Percentiles rank a stretch among this genome's conserved stretches.
These are phyloP conservation scores for Sebastes hubbsi DNA, from an alignment of 2,797 vertebrate genomes.

Conservation along the genomic window DNA sequence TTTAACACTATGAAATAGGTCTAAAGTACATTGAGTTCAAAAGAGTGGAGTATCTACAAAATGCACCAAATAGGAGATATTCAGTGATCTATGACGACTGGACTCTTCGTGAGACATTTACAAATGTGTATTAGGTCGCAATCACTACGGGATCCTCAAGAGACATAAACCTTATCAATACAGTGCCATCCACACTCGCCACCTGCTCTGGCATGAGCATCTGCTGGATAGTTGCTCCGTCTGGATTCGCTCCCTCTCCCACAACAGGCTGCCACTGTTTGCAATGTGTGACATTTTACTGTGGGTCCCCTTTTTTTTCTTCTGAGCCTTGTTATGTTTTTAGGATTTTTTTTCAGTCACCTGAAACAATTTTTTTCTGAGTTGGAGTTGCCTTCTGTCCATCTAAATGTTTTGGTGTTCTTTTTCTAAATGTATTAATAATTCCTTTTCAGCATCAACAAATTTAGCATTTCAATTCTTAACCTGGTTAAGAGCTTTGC, in stretches of 20 bases:
- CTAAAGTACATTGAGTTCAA: background rate
- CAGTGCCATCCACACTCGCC: background rate
- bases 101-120: constrained; percentile 4
- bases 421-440: background rate
- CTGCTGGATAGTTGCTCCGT: constrained; percentile 16
- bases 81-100: background rate
- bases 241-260: constrained; percentile 6
- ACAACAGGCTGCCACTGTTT: background rate
- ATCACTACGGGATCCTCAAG: background rate
- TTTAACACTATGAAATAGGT: too few species aligned
- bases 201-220: constrained; percentile 34
- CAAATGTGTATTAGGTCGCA: background rate
- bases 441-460: background rate
- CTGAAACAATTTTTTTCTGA: background rate
- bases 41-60: background rate
- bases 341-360: background rate
- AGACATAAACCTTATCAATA: constrained; percentile 11
- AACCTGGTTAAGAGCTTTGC: background rate
- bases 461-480: background rate
- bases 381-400: background rate
- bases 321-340: background rate
- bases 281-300: constrained; percentile 1
- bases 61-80: background rate
- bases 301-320: background rate
- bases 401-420: background rate